Evolutionary conservation across 2,888 invertebrate genomes (phyloP), one percentile per base, ranked within the genome.

Genomic region (Mimas tiliae): DNA sequence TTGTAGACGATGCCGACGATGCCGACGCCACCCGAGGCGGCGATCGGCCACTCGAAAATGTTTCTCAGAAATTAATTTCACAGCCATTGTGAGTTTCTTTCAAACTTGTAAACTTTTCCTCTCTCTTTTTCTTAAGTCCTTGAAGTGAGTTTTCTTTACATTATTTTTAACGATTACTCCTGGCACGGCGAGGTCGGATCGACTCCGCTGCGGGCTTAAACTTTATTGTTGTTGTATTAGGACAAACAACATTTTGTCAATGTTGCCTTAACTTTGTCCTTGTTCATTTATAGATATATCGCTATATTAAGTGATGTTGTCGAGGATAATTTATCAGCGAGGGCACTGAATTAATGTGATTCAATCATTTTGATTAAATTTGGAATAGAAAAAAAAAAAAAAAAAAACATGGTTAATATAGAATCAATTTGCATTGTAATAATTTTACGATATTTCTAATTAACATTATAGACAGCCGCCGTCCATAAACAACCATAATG

Each of bases 1-100:
- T 66, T 63, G 65, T 63, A 55, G 63, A 38, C 52, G 11, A 64
- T 66, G 51, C 50, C 21, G 52, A 12, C 51, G 62, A 45, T 14
- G 45, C 12, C 64, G 45, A 65, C 62, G 67, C 75, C 73, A 65
- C 67, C 62, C 72, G 69, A 65, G 70, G 72, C 74, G 74, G 70
- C 72, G 70, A 74, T 74, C 72, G 72, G 70, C 65, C 65, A 66
- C 73, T 70, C 68, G 65, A 67, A 72, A 68, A 73, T 70, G 72
- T 69, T 72, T 71, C 69, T 67, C 68, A 69, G 62, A 73, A 73
- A 74, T 74, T 74, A 74, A 74, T 76, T 73, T 72, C 69, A 70
- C 70, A 68, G 72, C 64, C 55, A 64, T 67, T 67, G 65, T 67
- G 52, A 64, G 72, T 73, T 74, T 72, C 70, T 70, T 71, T 67